These are phyloP conservation scores for Numida meleagris DNA, from an alignment of 2,113 vertebrate species.

Conservation along the genomic window DNA sequence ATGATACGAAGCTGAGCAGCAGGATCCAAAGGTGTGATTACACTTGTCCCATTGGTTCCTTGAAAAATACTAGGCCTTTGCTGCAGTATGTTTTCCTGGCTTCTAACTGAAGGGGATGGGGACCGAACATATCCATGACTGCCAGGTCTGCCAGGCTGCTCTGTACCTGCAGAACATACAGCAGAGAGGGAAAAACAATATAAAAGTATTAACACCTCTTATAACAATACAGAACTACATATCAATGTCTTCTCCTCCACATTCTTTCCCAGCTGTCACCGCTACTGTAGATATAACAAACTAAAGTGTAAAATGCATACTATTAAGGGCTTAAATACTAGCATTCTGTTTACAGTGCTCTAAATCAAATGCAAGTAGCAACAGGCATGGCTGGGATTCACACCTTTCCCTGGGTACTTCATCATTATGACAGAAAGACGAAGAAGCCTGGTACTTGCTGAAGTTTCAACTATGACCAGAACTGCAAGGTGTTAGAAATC, in stretches of 20 bases:
- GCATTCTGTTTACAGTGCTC: neutral
- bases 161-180: constrained; percentile 68
- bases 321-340: neutral
- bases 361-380: neutral
- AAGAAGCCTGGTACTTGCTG: neutral
- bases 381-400: neutral
- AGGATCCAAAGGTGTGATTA: constrained; percentile 90
- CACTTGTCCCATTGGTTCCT: constrained; percentile 91
- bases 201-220: neutral
- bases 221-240: neutral
- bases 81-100: constrained; percentile 90
- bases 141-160: constrained; percentile 89
- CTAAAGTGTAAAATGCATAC: neutral
- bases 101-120: constrained; percentile 89
- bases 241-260: neutral
- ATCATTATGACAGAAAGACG: neutral
- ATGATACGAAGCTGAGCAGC: constrained; percentile 85
- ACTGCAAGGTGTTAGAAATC: neutral
- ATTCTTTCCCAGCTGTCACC: neutral
- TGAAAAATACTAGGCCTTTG: constrained; percentile 98
- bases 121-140: constrained; percentile 92
- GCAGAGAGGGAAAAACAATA: neutral
- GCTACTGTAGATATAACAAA: neutral
- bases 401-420: neutral
- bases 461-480: neutral